Base-by-base conservation (phyloP, 2,113 vertebrate species). In the Dipodomys ordii region DNA sequence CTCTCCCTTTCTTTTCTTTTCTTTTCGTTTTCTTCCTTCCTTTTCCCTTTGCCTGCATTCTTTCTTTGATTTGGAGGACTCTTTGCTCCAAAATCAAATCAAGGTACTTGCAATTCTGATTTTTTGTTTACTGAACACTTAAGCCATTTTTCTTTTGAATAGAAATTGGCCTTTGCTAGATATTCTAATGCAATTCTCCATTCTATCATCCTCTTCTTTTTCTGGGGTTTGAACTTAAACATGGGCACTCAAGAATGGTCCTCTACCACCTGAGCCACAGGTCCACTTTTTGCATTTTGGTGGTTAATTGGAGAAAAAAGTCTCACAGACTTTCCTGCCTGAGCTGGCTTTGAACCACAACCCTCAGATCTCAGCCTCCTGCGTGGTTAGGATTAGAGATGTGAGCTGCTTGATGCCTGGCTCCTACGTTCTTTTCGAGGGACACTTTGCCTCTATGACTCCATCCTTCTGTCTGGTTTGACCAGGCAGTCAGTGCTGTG, bases 41-140 rank as follows among this genome's bases (percentile, higher is more conserved):
- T 18, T 30, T 91, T 86, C 32, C 25, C 32, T 74, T 18, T 15
- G 68, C 32, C 78, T 77, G 73, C 81, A 27, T 91, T 82, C 74
- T 82, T 57, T 74, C 73, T 94, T 89, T 64, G 76, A 68, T 88
- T 85, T 71, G 28, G 57, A 94, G 65, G 11, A 35, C 79, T 0
- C 32, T 27, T 74, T 69, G 28, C 46, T 49, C 67, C 83, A 46
- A 76, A 35, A 82, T 53, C 90, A 82, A 88, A 93, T 94, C 90
- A 91, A 95, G n/a, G 60, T 27, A 4, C 49, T 94, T 87, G 84
- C 23, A 27, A 49, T 93, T 94, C 84, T 94, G 82, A 95, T 83
- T 92, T 93, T 65, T 95, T 97, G 87, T 94, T 95, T 93, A 85
- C 35, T n/a, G 87, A 95, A 88, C 94, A 95, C 80, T 85, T 85